Evolutionary conservation across 2,797 vertebrate genomes (phyloP).

Genomic region (Galago senegalensis): DNA sequence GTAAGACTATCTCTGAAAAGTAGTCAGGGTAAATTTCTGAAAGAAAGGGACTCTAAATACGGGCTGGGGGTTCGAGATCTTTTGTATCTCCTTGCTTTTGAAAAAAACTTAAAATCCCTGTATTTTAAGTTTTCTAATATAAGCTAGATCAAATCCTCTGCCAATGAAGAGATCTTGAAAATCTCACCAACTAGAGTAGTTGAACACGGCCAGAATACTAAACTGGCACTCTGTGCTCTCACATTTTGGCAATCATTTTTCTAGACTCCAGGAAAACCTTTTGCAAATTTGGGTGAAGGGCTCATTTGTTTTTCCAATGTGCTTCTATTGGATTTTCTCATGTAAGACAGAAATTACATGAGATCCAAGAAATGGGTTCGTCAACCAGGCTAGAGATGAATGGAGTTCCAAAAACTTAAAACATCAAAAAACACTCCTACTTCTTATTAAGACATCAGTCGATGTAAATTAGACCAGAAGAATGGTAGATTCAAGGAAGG

Average conservation of each 20-base stretch:
- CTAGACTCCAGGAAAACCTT: background rate
- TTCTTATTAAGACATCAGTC: background rate
- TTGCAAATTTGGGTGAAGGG: background rate
- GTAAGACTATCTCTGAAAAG: background rate
- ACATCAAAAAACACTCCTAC: background rate
- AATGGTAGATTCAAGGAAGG: background rate
- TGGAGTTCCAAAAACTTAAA: background rate
- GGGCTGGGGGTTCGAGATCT: background rate
- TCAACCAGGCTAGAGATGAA: background rate
- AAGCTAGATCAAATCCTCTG: background rate
- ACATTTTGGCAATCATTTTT: background rate
- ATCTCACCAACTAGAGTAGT: background rate
- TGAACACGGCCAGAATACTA: background rate
- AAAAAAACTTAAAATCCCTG: background rate
- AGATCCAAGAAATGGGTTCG: background rate
- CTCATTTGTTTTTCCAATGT: background rate
- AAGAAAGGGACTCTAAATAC: background rate
- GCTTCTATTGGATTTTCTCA: background rate
- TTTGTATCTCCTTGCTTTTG: background rate
- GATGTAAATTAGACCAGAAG: background rate
- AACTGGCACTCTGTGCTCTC: background rate
- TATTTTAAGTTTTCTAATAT: constrained; percentile 11
- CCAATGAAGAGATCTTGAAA: background rate
- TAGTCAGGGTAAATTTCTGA: constrained; percentile 10
- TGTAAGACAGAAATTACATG: background rate